Percentiles rank a stretch among this genome's conserved stretches.
Evolutionary conservation across 2,888 invertebrate species (phyloP).

Genomic region (Ophion costatus): DNA sequence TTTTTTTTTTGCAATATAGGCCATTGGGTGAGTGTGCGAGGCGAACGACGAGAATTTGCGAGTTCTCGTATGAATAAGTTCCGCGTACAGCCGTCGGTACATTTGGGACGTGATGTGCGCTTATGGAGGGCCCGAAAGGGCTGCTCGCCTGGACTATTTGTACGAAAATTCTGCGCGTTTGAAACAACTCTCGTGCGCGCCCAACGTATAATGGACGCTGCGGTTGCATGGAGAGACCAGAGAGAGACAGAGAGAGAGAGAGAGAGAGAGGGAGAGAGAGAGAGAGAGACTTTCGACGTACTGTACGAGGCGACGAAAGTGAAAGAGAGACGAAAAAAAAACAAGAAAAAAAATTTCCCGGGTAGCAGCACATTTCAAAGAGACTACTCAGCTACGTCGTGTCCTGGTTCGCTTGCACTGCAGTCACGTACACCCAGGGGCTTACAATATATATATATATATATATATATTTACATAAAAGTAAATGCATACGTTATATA

Average conservation of each 20-base stretch:
- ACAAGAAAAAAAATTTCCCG: constrained; percentile 56
- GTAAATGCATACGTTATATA: background rate
- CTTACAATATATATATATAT: background rate
- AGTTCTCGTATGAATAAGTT: constrained; percentile 11
- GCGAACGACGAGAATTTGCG: constrained; percentile 34
- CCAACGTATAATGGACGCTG: constrained; percentile 60
- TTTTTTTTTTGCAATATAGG: constrained; percentile 46
- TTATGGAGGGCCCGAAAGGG: constrained; percentile 44
- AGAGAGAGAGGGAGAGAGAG: constrained; percentile 33
- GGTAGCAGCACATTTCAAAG: constrained; percentile 64
- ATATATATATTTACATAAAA: background rate
- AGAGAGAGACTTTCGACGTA: constrained; percentile 27
- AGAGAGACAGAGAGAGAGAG: constrained; percentile 33
- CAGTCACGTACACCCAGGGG: constrained; percentile 44
- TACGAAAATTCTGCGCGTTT: constrained; percentile 64
- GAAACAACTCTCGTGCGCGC: constrained; percentile 55
- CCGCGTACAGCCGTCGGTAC: background rate
- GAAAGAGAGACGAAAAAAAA: constrained; percentile 24
- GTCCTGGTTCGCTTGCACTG: constrained; percentile 56
- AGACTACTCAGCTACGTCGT: constrained; percentile 63
- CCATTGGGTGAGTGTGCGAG: constrained; percentile 65
- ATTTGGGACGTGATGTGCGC: constrained; percentile 33
- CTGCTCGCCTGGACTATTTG: constrained; percentile 4
- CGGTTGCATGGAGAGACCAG: constrained; percentile 30
- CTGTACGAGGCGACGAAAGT: constrained; percentile 32